These are phyloP conservation scores for Aplodontia rufa DNA, from an alignment of 2,113 vertebrate genomes.

Conservation along the genomic window DNA sequence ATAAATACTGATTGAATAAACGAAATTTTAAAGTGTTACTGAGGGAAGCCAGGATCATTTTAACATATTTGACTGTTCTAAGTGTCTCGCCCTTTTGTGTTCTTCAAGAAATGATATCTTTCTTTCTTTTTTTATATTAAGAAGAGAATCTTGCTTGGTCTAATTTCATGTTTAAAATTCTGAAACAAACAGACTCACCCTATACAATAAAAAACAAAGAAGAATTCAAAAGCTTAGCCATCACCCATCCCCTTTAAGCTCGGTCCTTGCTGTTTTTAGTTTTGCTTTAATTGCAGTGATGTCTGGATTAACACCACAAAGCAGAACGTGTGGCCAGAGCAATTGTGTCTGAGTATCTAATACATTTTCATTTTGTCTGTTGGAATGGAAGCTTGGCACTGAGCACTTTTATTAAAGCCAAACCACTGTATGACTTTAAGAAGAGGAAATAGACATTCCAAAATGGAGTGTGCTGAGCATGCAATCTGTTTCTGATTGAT, in stretches of 20 bases:
- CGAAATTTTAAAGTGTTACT: not conserved
- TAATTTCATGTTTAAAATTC: constrained; percentile 42
- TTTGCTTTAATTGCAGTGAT: constrained; percentile 79
- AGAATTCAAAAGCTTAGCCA: constrained; percentile 55
- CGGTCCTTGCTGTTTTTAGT: constrained; percentile 63
- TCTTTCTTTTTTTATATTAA: constrained; percentile 12
- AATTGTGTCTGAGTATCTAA: constrained; percentile 77
- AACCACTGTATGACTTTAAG: constrained; percentile 81
- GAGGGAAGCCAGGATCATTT: not conserved
- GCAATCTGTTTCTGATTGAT: constrained; percentile 80
- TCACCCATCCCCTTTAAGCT: constrained; percentile 69
- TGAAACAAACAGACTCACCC: constrained; percentile 53
- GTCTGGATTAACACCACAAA: constrained; percentile 79
- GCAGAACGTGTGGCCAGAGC: constrained; percentile 79
- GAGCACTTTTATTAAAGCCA: constrained; percentile 79
- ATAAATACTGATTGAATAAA: not conserved
- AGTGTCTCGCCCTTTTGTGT: not conserved
- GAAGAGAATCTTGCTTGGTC: not conserved
- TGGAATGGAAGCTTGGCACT: constrained; percentile 83
- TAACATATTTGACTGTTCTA: not conserved
- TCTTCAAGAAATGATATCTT: constrained; percentile 26
- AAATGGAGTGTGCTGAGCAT: constrained; percentile 67
- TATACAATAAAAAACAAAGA: constrained; percentile 18
- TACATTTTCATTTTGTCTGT: constrained; percentile 85
- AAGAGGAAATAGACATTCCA: constrained; percentile 81